These are phyloP conservation scores for Drosophila gunungcola DNA, from an alignment of 1,140 invertebrate species.

Conservation along the genomic window DNA sequence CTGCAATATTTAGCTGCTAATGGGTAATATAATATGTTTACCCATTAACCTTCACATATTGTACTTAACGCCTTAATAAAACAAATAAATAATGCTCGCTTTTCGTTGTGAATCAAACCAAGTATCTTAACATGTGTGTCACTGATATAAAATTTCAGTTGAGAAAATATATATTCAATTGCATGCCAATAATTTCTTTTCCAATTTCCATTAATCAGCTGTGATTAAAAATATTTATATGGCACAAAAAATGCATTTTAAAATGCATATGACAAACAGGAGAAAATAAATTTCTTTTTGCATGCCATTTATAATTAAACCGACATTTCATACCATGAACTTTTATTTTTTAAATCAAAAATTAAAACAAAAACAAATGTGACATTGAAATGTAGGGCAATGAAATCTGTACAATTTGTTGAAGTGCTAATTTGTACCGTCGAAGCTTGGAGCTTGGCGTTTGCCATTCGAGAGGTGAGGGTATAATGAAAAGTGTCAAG, in stretches of 20 bases:
- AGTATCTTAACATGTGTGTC: background rate
- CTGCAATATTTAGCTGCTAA: too few relatives aligned
- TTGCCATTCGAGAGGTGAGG: constrained; percentile 30
- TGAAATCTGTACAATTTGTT: background rate
- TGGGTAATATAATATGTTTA: too few relatives aligned
- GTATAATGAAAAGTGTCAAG: constrained; percentile 61
- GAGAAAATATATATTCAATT: background rate
- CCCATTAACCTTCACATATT: too few relatives aligned
- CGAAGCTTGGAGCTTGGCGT: background rate
- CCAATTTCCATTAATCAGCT: background rate
- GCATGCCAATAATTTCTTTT: background rate
- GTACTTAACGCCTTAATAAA: too few relatives aligned
- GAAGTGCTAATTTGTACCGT: background rate
- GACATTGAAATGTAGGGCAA: too few relatives aligned
- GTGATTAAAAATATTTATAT: background rate
- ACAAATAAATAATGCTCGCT: too few relatives aligned
- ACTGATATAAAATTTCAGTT: background rate
- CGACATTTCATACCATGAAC: background rate
- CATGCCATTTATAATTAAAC: background rate
- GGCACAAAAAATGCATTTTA: background rate
- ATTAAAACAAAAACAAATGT: background rate
- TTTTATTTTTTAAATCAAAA: background rate
- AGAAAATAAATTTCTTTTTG: background rate
- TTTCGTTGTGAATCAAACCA: background rate
- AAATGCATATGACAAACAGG: background rate